Percentiles rank a stretch among this genome's conserved stretches.
Evolutionary conservation across 2,797 vertebrate genomes (phyloP).

Genomic region (Neosilurus hyrtlii): DNA sequence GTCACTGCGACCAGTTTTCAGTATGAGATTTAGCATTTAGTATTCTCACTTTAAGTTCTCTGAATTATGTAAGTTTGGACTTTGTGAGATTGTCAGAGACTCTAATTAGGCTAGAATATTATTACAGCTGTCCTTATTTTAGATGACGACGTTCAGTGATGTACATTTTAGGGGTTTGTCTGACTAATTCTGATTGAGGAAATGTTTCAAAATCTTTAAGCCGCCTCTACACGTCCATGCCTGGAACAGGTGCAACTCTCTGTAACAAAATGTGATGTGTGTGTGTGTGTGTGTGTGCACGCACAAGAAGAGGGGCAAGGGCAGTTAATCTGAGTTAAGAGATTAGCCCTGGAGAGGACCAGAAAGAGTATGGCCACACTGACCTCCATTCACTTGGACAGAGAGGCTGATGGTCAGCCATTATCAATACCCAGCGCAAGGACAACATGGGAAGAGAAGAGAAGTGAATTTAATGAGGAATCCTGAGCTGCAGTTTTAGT

Average conservation of each 20-base stretch:
- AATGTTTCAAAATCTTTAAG: not conserved
- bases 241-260: not conserved
- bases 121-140: not conserved
- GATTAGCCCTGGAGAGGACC: constrained; percentile 74
- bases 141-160: not conserved
- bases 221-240: too few relatives aligned
- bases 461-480: constrained; percentile 13
- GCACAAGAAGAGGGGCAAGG: constrained; percentile 57
- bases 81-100: not conserved
- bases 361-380: constrained; percentile 21
- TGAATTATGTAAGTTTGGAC: not conserved
- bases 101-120: not conserved
- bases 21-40: not conserved
- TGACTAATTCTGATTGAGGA: not conserved
- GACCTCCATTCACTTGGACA: constrained; percentile 16
- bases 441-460: constrained; percentile 57
- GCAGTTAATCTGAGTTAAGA: constrained; percentile 84
- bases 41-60: not conserved
- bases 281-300: constrained; percentile 28
- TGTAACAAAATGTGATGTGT: not conserved
- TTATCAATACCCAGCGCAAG: constrained; percentile 44
- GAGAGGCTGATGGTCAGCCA: constrained; percentile 57
- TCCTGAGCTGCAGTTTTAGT: constrained; percentile 1
- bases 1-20: not conserved
- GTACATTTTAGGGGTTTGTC: not conserved